Base-by-base conservation (phyloP, 2,797 vertebrate species). In the Kryptolebias ocellatus region DNA sequence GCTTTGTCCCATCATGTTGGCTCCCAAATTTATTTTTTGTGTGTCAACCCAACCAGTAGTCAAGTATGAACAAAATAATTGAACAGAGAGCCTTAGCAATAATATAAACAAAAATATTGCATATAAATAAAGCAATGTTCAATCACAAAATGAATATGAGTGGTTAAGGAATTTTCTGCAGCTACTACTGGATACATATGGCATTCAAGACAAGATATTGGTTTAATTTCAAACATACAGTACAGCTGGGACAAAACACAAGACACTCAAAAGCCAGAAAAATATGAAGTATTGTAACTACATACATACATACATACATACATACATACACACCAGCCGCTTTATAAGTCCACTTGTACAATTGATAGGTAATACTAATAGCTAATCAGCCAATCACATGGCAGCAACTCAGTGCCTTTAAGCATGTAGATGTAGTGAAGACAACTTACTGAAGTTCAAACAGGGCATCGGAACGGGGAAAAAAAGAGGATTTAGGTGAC, bases 71-170 rank as follows among this genome's bases (percentile, higher is more conserved):
- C 8, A 54, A 31, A 14, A 54, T 37, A 14, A 64, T 12, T 60
- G 52, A 37, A 78, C 17, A 55, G 54, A 44, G 27, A 45, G 8
- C 45, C 55, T 55, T 9, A 50, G 0, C 14, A 50, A 52, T 28
- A 49, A 53, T 28, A 57, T 55, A 45, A 39, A 18, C 64, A 28
- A 11, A 80, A 53, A 54, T 46, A 45, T 14, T 46, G 5, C 37
- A 49, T 59, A 53, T 61, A 44, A 65, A 77, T 9, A 75, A n/a
- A 72, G 39, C 37, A 12, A 60, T 29, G 47, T 57, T 20, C 39
- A 49, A 53, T 34, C 49, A 57, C 50, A 72, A 60, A 69, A 15
- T 3, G 17, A 9, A 66, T 12, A 51, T 64, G 59, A 31, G 17
- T 58, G 42, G 39, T 57, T 20, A 10, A 18, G 20, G 7, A 56